Percentiles rank a stretch among this genome's conserved stretches.
These are phyloP conservation scores for Lasioglossum leucozonium DNA, from an alignment of 2,888 invertebrate genomes.

Conservation along the genomic window DNA sequence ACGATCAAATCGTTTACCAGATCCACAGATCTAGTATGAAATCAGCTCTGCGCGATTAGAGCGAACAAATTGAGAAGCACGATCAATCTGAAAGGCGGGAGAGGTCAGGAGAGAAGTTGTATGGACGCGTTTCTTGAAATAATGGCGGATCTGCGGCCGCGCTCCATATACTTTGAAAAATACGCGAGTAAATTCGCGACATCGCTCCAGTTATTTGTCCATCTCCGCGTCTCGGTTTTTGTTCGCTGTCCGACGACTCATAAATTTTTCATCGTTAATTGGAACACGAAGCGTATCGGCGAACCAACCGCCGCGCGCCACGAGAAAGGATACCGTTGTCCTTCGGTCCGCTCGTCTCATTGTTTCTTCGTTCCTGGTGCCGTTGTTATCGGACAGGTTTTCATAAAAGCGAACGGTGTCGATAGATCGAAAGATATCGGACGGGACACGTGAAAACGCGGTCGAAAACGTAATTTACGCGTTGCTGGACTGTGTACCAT, in stretches of 20 bases:
- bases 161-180: conserved; percentile 11
- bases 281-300: neutral
- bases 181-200: neutral
- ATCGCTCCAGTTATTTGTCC: neutral
- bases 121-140: neutral
- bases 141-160: neutral
- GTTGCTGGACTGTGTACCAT: neutral
- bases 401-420: conserved; percentile 15
- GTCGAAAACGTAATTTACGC: neutral
- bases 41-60: neutral
- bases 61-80: neutral
- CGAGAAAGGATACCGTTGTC: neutral
- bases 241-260: neutral
- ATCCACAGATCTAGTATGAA: neutral
- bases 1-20: neutral
- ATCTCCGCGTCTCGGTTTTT: neutral
- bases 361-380: neutral
- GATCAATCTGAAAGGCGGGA: neutral
- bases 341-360: neutral
- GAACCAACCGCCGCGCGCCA: neutral
- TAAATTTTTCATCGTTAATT: conserved; percentile 1
- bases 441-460: neutral
- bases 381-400: conserved; percentile 30
- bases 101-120: neutral
- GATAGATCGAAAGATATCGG: conserved; percentile 28